Conservation (phyloP, 2,797 vertebrate genomes). For the Lagocephalus sceleratus region DNA sequence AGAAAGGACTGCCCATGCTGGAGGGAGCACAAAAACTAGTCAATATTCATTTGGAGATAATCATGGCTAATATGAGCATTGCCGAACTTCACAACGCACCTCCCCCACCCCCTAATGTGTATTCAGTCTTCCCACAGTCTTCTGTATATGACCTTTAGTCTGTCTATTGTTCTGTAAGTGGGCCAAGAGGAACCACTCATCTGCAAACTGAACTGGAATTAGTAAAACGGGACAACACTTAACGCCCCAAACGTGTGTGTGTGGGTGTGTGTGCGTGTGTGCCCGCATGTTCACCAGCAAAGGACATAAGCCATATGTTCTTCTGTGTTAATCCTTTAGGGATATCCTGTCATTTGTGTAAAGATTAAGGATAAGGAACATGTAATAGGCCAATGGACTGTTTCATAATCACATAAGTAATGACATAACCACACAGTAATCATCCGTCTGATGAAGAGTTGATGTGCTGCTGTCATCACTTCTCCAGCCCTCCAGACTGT, state of each 20-base stretch:
- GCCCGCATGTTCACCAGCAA: neutral
- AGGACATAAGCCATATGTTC: conserved; percentile 41
- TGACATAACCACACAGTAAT: conserved; percentile 27
- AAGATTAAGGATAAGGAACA: conserved; percentile 38
- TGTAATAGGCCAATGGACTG: conserved; percentile 21
- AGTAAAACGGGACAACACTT: conserved; percentile 22
- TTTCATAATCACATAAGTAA: conserved; percentile 31
- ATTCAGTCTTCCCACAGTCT: conserved; percentile 61
- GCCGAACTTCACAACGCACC: too few species aligned
- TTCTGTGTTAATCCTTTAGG: conserved; percentile 37
- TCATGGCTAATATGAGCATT: too few species aligned
- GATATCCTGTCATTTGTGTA: conserved; percentile 40
- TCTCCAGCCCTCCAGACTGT: neutral
- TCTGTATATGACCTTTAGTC: conserved; percentile 48
- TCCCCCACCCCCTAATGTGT: conserved; percentile 42
- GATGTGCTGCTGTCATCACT: conserved; percentile 1
- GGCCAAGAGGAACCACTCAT: conserved; percentile 52
- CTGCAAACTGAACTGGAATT: conserved; percentile 39
- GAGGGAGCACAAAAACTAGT: too few species aligned
- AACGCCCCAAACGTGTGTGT: conserved; percentile 11
- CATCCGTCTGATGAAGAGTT: conserved; percentile 6
- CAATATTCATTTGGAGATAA: too few species aligned
- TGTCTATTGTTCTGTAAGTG: conserved; percentile 53
- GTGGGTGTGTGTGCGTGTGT: conserved; percentile 6
- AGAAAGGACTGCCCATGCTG: too few species aligned